Evolutionary conservation across 2,888 invertebrate species (phyloP), one percentile per base, ranked within the genome.

Genomic region (Gandaritis pyraliata): DNA sequence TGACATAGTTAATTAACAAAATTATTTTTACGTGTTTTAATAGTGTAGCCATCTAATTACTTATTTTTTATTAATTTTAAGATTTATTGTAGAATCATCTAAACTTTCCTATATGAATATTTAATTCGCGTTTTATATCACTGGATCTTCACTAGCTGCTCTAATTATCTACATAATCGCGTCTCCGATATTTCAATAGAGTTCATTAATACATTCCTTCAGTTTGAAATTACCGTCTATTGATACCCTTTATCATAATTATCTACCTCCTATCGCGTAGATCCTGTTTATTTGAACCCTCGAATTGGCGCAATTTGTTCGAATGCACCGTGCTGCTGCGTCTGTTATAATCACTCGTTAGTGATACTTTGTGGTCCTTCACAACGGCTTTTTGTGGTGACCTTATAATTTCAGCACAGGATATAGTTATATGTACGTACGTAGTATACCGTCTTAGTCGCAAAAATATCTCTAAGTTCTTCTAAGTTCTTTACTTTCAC

Each of bases 321-420:
- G 68, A 71, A 63, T 72, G 71, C 69, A 72, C 70, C 72, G 64
- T 65, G 33, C 49, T 68, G 50, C 49, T 46, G 7, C 13, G n/a
- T 49, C 58, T 72, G 70, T 73, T 59, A 78, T 80, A 78, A 77
- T 61, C 60, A 65, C 64, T 79, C 74, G 73, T 80, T 78, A 77
- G 72, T 52, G 68, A 59, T 65, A 59, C 69, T 71, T 71, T 66
- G 63, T 52, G 59, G 58, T 57, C 18, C 15, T 36, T n/a, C 6
- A 39, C 13, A 46, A 46, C 10, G 33, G 10, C 33, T 7, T 33
- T 33, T 10, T 33, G 8, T 33, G 1, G 33, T 33, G 33, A 33
- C 33, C 8, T 0, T 33, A 33, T 33, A 8, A 33, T 33, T 33
- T 8, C 0, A 23, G 3, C 23, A 23, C 23, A 23, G 6, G 5